Base-by-base conservation (phyloP, 2,888 invertebrate species). In the Andrena chrysosceles region DNA sequence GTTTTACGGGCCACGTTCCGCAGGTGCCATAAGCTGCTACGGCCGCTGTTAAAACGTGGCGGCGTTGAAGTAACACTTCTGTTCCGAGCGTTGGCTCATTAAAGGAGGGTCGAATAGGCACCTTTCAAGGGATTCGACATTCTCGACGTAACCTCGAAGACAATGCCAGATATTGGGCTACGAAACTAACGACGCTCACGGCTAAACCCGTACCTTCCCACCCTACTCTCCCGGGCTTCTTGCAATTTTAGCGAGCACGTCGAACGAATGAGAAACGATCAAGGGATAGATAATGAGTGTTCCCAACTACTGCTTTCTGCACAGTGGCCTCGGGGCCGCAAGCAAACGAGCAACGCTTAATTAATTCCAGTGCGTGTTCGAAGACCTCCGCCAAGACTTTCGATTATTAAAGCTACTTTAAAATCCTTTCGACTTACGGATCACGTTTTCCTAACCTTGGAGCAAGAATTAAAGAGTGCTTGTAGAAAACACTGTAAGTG, bases 121-220 rank as follows among this genome's bases (percentile, higher is more conserved):
- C 33, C 67, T 78, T 52, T 52, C 54, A 56, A 66, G 64, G 48
- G 26, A 54, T 74, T 74, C 64, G 56, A 73, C 56, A 63, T 68
- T 35, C 56, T 64, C 69, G 56, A 60, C 35, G 42, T 42, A 69
- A 33, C 72, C 63, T 16, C 26, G n/a, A 66, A 66, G 60, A 74
- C 74, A 81, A 79, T 79, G 74, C 70, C 67, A 60, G 72, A 78
- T 72, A 68, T 81, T 72, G 63, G 72, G 35, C 56, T 35, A 20
- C 20, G 62, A 72, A 68, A 48, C 49, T 73, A 78, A 68, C 72
- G 72, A 64, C 35, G 48, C 63, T 49, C 49, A 72, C 31, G n/a
- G 42, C n/a, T 60, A 35, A n/a, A 31, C 20, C 20, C 26, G 2
- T 29, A 49, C 49, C 29, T 23, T 42, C 29, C 16, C 33, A 26